phyloP scores from a whole-genome alignment of 1,140 invertebrate genomes.

The Papilio polytes region DNA sequence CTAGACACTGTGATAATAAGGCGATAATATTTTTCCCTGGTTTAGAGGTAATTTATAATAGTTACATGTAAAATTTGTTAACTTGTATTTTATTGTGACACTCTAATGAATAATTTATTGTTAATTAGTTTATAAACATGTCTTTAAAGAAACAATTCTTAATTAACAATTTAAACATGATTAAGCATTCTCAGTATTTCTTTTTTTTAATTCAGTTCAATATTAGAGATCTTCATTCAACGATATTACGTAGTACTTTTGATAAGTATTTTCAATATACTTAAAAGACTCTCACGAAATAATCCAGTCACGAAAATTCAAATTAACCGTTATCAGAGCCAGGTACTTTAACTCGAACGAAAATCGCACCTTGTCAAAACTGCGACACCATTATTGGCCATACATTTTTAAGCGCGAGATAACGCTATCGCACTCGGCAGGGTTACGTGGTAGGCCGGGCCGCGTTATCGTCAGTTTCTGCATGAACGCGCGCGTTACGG shows the following conservation, averaged over 20 bases:
- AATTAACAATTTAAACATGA: not conserved
- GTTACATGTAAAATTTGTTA: too few relatives aligned
- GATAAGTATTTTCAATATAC: not conserved
- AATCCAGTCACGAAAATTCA: slow-evolving; percentile 31
- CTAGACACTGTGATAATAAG: not conserved
- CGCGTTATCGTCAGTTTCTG: slow-evolving; percentile 82
- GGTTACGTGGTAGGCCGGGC: slow-evolving; percentile 80
- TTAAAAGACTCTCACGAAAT: not conserved
- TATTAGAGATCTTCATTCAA: not conserved
- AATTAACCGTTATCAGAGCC: slow-evolving; percentile 28
- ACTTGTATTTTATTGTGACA: too few relatives aligned
- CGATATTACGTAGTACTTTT: not conserved
- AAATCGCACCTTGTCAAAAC: slow-evolving; percentile 60
- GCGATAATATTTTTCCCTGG: too few relatives aligned
- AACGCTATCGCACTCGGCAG: slow-evolving; percentile 64
- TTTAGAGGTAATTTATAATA: too few relatives aligned
- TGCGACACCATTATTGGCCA: slow-evolving; percentile 72
- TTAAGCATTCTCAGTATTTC: not conserved
- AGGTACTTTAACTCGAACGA: slow-evolving; percentile 38
- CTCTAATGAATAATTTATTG: not conserved
- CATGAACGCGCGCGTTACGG: slow-evolving; percentile 81
- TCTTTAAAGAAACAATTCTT: not conserved
- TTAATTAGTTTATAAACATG: not conserved
- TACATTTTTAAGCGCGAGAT: slow-evolving; percentile 76
- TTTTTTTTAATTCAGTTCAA: not conserved